phyloP scores from a whole-genome alignment of 64 coral and sea anemone genomes.

The Trachythela sp. region DNA sequence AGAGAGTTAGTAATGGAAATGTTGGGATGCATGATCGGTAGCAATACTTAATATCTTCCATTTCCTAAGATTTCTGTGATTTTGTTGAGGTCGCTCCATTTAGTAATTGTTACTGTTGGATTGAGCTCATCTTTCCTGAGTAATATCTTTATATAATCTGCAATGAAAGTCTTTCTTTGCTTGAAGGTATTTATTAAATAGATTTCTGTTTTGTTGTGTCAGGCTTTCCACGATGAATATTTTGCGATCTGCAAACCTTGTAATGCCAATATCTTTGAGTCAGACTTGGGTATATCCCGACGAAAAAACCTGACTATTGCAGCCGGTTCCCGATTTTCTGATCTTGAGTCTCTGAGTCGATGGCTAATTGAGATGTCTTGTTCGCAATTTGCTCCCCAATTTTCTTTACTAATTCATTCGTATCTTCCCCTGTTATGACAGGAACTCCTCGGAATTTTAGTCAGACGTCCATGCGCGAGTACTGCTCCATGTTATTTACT shows the following conservation, averaged over 20 bases:
- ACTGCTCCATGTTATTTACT: slow-evolving; percentile 34
- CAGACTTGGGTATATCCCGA: not conserved
- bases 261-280: not conserved
- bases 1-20: no score
- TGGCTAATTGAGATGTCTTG: slow-evolving; percentile 37
- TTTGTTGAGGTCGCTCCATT: not conserved
- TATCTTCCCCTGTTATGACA: not conserved
- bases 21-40: no score
- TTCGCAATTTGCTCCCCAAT: slow-evolving; percentile 38
- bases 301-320: no score
- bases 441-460: slow-evolving; percentile 5
- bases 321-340: slow-evolving; percentile 21
- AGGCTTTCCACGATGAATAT: not conserved
- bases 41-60: not conserved
- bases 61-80: not conserved
- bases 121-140: not conserved
- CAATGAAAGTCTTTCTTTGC: not conserved
- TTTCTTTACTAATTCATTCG: slow-evolving; percentile 19
- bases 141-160: not conserved
- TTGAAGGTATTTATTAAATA: not conserved
- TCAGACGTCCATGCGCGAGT: not conserved
- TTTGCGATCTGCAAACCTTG: not conserved
- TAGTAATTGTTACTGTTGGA: not conserved
- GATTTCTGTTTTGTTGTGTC: not conserved
- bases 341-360: slow-evolving; percentile 1